Percentiles rank a stretch among this genome's conserved stretches.
Evolutionary conservation across 1,140 invertebrate species (phyloP).

Genomic region (Rhopalosiphum maidis): DNA sequence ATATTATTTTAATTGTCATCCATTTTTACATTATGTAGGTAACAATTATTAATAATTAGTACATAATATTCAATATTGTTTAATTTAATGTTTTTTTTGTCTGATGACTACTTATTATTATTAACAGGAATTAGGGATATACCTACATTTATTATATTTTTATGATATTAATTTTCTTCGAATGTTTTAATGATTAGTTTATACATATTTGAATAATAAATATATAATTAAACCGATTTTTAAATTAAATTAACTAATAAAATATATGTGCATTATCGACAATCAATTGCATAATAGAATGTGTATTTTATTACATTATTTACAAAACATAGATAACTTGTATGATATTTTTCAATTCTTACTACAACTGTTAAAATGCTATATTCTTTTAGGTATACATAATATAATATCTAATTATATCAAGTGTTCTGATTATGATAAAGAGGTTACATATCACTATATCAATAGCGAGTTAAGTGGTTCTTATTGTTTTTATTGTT

Average conservation of each 20-base stretch:
- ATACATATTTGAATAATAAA: neutral
- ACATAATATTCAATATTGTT: too few relatives aligned
- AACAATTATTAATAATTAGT: neutral
- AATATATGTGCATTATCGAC: neutral
- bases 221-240: neutral
- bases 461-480: neutral
- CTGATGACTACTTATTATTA: too few relatives aligned
- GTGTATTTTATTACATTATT: neutral
- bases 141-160: neutral
- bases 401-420: neutral
- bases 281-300: neutral
- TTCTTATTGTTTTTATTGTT: neutral
- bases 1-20: neutral
- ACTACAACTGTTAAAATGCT: neutral
- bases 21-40: neutral
- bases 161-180: neutral
- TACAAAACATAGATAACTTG: neutral
- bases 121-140: neutral
- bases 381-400: neutral
- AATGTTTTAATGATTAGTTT: neutral
- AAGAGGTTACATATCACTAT: neutral
- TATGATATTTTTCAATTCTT: neutral
- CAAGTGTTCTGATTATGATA: neutral
- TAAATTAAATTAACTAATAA: neutral
- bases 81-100: too few relatives aligned